Base-by-base conservation (phyloP, 2,888 invertebrate species). In the Sphinx pinastri region DNA sequence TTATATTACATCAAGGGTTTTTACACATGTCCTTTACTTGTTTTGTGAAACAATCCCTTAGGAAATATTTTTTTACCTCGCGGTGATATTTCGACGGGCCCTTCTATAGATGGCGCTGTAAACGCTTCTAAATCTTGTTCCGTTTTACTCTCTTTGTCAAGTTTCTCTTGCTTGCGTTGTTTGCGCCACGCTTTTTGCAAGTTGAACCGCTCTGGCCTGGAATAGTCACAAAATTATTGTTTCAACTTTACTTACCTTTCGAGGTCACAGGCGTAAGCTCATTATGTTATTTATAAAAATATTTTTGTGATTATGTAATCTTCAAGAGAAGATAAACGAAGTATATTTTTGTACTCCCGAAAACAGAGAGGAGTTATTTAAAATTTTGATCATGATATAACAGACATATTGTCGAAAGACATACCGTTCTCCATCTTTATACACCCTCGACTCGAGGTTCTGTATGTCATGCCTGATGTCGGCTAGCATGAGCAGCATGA, bases 391-490 rank as follows among this genome's bases (percentile, higher is more conserved):
- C 1, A 25, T 25, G 25, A 2, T 25, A 25, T 2, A 38, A 38
- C 4, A 38, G 5, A 38, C 4, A 38, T 38, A 8, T 38, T 38
- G 8, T 38, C 38, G 38, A 38, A 38, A 38, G 6, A 7, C 38
- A 38, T 68, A 83, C 83, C 78, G 78, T 82, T 95, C 95, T 1
- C 95, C 95, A 67, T 95, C 92, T 68, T 85, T 85, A 75, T 95
- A 96, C 4, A 96, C 95, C 77, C 88, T 92, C 38, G 94, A 88
- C 80, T 96, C 96, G 55, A 96, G 84, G 78, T 95, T 95, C 67
- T 94, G 93, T 72, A 96, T 95, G 78, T 96, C 96, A 74, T 96
- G 95, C 70, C 95, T 88, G 51, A 96, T 85, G 79, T 96, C 96
- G 3, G 96, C 96, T 74, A 96, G 85, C 78, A 96, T 88, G 0